These are phyloP conservation scores for Archocentrus centrarchus DNA, from an alignment of 2,113 vertebrate genomes.

Conservation along the genomic window DNA sequence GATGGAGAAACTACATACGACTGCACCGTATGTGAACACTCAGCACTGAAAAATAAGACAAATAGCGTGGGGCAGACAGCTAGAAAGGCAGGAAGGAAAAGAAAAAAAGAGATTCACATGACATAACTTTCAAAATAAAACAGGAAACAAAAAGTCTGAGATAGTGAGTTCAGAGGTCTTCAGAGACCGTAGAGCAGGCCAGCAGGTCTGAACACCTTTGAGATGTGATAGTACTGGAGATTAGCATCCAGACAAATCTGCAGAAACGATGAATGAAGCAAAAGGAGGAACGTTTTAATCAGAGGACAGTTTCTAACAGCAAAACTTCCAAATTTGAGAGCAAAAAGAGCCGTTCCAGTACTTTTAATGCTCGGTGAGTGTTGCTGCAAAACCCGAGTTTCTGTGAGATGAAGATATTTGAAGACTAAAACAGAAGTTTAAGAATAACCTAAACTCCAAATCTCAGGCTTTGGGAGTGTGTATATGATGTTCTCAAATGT, in stretches of 20 bases:
- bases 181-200: no score
- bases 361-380: neutral
- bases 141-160: neutral
- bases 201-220: no score
- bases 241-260: no score
- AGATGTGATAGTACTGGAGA: no score
- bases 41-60: neutral
- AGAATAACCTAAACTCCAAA: neutral
- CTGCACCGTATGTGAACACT: neutral
- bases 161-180: no score
- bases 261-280: no score
- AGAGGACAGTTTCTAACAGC: neutral
- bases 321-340: neutral
- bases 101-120: neutral
- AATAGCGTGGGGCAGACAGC: no score
- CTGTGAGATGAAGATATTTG: neutral
- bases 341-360: neutral
- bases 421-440: neutral
- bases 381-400: no score
- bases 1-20: neutral
- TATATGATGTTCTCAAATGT: neutral
- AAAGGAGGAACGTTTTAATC: no score
- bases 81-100: no score
- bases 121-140: neutral
- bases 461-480: neutral